Base-by-base conservation (phyloP, 53 echinoderm and acorn worm genomes). In the Apostichopus leukothele region DNA sequence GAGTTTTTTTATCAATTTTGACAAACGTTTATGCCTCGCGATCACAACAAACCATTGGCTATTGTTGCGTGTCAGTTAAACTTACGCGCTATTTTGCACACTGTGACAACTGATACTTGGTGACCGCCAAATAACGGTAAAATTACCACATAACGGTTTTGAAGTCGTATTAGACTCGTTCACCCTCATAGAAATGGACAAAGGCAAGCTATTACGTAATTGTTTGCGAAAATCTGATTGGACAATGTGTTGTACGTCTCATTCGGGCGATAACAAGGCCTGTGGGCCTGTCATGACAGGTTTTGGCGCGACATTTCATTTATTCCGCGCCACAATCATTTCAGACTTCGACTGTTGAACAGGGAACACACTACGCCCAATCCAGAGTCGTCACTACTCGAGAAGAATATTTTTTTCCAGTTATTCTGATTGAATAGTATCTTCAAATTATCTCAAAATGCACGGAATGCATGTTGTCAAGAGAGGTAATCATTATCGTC, bases 401-500 rank as follows among this genome's bases (percentile, higher is more conserved):
- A 5, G 12, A 9, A 6, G 8, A 1, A 12, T 76, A 12, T 23
- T 79, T n/a, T 78, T 11, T 19, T 52, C 14, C 74, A 53, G 9
- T 52, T 51, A 52, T 25, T 23, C 25, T 50, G 23, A 13, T 83
- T 21, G 83, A 54, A 25, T 5, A 26, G 25, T 7, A 19, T 39
- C 74, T 52, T 51, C 39, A 51, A 68, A 73, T 51, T 27, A 52
- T 8, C 16, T 84, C 89, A 92, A 89, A 50, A 92, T 92, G 74
- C 89, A 90, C 61, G 92, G 84, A 50, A 92, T 92, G 74, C 89
- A 90, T 73, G 92, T 92, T 5, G 21, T 67, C 18, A 92, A 92
- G 60, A 23, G 92, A 90, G 92, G 90, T 92, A 90, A 86, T 79
- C 22, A 3, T 26, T 16, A 6, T 27, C 27, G 27, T 27, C 27